Evolutionary conservation across 2,888 invertebrate species (phyloP).

Genomic region (Psylliodes chrysocephalus): DNA sequence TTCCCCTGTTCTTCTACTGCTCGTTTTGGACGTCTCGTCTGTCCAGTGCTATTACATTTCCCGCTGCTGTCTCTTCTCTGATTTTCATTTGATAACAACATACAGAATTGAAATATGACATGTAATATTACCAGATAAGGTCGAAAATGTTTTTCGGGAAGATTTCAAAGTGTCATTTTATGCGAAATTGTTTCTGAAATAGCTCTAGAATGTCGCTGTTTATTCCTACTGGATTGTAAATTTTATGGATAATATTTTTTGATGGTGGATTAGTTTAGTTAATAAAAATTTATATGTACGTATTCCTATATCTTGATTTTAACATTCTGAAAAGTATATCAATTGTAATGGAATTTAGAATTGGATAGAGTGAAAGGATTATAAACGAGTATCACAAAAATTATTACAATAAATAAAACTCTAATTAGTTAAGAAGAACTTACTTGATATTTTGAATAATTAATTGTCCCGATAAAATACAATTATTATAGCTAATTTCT

Average conservation of each 20-base stretch:
- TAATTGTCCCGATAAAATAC: no score
- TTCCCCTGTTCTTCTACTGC: background rate
- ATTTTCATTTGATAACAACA: slow-evolving; percentile 43
- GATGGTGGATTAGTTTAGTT: background rate
- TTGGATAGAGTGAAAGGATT: no score
- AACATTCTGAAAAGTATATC: background rate
- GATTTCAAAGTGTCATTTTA: slow-evolving; percentile 27
- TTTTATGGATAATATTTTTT: background rate
- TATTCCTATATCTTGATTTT: no score
- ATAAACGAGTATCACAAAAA: no score
- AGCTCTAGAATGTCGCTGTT: slow-evolving; percentile 16
- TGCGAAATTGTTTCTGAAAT: slow-evolving; percentile 30
- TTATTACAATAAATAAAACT: no score
- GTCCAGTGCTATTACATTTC: slow-evolving; percentile 42
- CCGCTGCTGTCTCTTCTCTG: slow-evolving; percentile 28
- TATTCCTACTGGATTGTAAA: slow-evolving; percentile 9
- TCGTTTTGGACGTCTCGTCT: slow-evolving; percentile 24
- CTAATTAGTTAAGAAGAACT: no score
- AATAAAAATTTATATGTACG: no score
- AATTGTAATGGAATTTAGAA: background rate
- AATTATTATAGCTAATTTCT: no score
- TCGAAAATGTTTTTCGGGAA: slow-evolving; percentile 31
- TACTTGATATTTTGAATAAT: no score
- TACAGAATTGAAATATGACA: slow-evolving; percentile 45
- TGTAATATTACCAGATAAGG: slow-evolving; percentile 37